These are phyloP conservation scores for Terrapene triunguis DNA, from an alignment of 2,113 vertebrate species.

Conservation along the genomic window DNA sequence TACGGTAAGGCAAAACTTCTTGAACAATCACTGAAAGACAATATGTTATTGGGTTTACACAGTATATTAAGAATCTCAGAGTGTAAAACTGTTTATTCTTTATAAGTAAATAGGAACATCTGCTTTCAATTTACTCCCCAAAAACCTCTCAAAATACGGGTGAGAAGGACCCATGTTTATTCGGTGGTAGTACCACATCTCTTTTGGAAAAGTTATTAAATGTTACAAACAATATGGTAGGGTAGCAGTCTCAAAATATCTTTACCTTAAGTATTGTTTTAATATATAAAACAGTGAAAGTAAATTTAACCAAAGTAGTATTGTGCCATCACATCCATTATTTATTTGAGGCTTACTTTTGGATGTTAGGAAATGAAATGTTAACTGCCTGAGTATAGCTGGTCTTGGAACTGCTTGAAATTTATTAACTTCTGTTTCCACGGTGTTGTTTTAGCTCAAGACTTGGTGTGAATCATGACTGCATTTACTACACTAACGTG, in stretches of 20 bases:
- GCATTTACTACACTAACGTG: constrained; percentile 24
- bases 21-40: not conserved
- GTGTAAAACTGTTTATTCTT: not conserved
- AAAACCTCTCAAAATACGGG: too few relatives aligned
- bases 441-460: constrained; percentile 31
- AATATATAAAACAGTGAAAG: not conserved
- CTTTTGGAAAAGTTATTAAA: not conserved
- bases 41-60: not conserved
- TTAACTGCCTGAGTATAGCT: not conserved
- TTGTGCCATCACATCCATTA: not conserved
- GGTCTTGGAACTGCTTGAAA: not conserved
- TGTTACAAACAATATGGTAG: not conserved
- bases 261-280: not conserved
- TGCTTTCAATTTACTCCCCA: not conserved
- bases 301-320: constrained; percentile 15
- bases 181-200: not conserved
- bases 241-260: not conserved
- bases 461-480: constrained; percentile 9
- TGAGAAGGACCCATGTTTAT: not conserved
- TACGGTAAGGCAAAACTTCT: not conserved
- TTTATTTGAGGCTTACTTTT: not conserved
- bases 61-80: not conserved
- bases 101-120: not conserved
- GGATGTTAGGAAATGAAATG: not conserved
- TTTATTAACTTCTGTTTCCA: not conserved